Percentiles rank a stretch among this genome's conserved stretches.
Evolutionary conservation across 2,888 invertebrate genomes (phyloP).

Genomic region (Laothoe populi): DNA sequence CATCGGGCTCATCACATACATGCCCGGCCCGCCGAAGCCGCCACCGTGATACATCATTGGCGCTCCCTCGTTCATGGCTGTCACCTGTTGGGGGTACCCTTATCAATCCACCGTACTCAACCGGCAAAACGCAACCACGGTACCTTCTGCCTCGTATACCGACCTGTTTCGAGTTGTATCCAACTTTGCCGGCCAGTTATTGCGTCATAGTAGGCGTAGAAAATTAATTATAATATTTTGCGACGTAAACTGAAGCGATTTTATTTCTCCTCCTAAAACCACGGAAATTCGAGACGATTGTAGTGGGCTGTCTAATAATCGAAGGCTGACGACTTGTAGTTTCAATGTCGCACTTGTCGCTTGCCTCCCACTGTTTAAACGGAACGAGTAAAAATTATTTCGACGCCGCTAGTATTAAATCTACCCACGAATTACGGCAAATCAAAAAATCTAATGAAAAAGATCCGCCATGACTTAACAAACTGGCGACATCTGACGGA

Average conservation of each 20-base stretch:
- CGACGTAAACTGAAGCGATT: constrained; percentile 62
- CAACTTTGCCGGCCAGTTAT: constrained; percentile 60
- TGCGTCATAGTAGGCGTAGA: constrained; percentile 74
- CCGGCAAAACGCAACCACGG: constrained; percentile 35
- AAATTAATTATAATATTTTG: constrained; percentile 61
- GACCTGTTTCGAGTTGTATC: constrained; percentile 55
- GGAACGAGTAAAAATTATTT: constrained; percentile 68
- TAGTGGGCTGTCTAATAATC: constrained; percentile 61
- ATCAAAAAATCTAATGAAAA: constrained; percentile 74
- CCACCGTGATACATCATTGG: constrained; percentile 73
- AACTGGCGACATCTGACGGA: constrained; percentile 79
- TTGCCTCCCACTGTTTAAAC: constrained; percentile 65
- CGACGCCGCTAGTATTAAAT: constrained; percentile 72
- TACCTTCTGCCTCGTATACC: constrained; percentile 51
- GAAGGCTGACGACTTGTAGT: constrained; percentile 56
- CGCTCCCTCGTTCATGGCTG: constrained; percentile 69
- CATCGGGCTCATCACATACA: constrained; percentile 63
- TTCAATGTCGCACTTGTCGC: constrained; percentile 61
- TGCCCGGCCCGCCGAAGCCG: constrained; percentile 62
- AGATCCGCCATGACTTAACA: constrained; percentile 82
- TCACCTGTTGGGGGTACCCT: constrained; percentile 51
- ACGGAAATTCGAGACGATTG: constrained; percentile 78
- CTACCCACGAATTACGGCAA: constrained; percentile 80
- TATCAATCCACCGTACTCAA: constrained; percentile 42
- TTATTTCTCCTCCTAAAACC: constrained; percentile 66